These are phyloP conservation scores for Brachypterus glaber DNA, from an alignment of 2,888 invertebrate species.

Conservation along the genomic window DNA sequence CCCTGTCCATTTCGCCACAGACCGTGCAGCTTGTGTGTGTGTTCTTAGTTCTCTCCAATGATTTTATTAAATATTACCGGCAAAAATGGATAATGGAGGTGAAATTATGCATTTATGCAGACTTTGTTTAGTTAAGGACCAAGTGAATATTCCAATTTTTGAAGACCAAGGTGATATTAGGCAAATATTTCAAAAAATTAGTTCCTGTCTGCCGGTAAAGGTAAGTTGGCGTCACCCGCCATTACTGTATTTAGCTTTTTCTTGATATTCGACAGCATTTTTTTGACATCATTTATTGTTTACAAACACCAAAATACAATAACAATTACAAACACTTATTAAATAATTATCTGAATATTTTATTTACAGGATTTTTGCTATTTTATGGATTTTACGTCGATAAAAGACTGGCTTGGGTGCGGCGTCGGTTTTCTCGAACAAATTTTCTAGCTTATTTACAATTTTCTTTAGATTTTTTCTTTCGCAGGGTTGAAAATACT, in stretches of 20 bases:
- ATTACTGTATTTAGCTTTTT: slow-evolving; percentile 28
- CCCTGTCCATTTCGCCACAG: slow-evolving; percentile 27
- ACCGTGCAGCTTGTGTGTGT: slow-evolving; percentile 18
- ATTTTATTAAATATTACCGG: slow-evolving; percentile 24
- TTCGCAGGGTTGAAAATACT: too few species aligned
- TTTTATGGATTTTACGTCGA: too few species aligned
- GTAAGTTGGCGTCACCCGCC: slow-evolving; percentile 43
- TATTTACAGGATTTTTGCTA: too few species aligned
- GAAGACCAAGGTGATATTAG: slow-evolving; percentile 54
- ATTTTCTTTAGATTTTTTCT: too few species aligned
- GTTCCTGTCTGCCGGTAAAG: slow-evolving; percentile 64
- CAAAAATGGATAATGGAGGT: slow-evolving; percentile 36
- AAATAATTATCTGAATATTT: background rate
- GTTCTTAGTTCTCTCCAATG: slow-evolving; percentile 27
- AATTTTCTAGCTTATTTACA: too few species aligned
- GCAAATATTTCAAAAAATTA: slow-evolving; percentile 57
- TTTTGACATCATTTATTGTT: slow-evolving; percentile 20
- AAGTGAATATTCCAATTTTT: slow-evolving; percentile 59
- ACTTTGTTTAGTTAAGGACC: slow-evolving; percentile 41
- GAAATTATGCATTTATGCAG: slow-evolving; percentile 39
- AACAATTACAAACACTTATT: background rate
- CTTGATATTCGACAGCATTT: slow-evolving; percentile 30
- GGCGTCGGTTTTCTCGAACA: too few species aligned
- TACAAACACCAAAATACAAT: slow-evolving; percentile 6
- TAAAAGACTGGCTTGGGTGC: too few species aligned